Evolutionary conservation across 2,888 invertebrate genomes (phyloP), one percentile per base, ranked within the genome.

Genomic region (Epistrophe grossulariae): DNA sequence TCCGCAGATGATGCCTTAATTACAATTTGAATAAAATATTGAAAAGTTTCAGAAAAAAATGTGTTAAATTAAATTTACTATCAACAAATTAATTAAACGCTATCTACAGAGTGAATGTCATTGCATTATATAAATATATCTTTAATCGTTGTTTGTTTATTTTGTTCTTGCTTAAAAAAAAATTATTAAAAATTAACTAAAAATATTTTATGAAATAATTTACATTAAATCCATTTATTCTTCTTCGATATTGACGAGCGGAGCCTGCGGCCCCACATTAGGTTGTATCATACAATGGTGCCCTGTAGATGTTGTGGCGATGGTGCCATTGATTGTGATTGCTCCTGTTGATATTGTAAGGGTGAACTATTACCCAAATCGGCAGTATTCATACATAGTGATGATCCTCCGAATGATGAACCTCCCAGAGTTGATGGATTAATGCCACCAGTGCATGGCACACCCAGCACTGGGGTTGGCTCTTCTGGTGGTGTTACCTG

Each of bases 281-380:
- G 96, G 95, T 97, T 96, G 95, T 97, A 97, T 97, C 97, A 98
- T 97, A 98, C 97, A 93, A 98, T 97, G 91, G 97, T 98, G 89
- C 97, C 97, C 93, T 97, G 97, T 88, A 97, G 94, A 91, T 96
- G 96, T 91, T 96, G 96, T 19, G 96, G 94, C 84, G 91, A 93
- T 88, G 91, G 91, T 87, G 91, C 79, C 77, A 93, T 93, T 43
- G 94, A 91, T 81, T 88, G 88, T 59, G 89, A 88, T 66, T 90
- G 91, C 10, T 93, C 91, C 13, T 92, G 92, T 45, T 90, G 92
- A 80, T 95, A 94, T 90, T 95, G 95, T 5, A 95, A 94, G 0
- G 95, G 95, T 11, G 95, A 90, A 89, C 94, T 94, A 68, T 95
- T 95, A 7, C 91, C 91, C 81, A 91, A 68, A 62, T 93, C 93